Evolutionary conservation across 1,140 invertebrate genomes (phyloP).

Genomic region (Cyclina sinensis): DNA sequence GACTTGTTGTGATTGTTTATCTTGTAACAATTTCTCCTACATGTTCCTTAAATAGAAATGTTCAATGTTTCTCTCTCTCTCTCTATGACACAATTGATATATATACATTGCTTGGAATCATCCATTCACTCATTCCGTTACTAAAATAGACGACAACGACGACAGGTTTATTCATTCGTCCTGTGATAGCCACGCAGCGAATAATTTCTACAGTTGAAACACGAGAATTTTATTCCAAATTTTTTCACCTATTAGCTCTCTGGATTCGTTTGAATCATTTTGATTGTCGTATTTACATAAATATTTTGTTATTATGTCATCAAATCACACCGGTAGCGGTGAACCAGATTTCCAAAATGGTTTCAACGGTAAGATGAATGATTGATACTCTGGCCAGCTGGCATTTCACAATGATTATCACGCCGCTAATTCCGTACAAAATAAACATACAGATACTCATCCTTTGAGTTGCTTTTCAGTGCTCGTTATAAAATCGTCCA

Average conservation of each 20-base stretch:
- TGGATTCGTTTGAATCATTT: neutral
- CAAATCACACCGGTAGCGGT: slow-evolving; percentile 55
- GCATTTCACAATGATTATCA: too few relatives aligned
- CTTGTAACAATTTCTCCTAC: too few relatives aligned
- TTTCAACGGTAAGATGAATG: slow-evolving; percentile 30
- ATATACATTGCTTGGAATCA: too few relatives aligned
- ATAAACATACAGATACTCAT: too few relatives aligned
- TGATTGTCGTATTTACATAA: neutral
- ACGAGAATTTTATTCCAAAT: slow-evolving; percentile 12
- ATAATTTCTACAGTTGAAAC: slow-evolving; percentile 36
- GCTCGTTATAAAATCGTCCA: too few relatives aligned
- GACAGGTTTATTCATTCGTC: neutral
- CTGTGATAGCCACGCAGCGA: slow-evolving; percentile 35
- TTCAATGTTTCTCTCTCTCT: too few relatives aligned
- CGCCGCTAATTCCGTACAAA: too few relatives aligned
- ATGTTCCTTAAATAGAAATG: too few relatives aligned
- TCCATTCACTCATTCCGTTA: neutral
- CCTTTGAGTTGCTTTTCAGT: too few relatives aligned
- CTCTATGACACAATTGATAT: too few relatives aligned
- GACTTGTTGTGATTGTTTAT: too few relatives aligned
- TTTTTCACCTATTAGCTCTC: neutral
- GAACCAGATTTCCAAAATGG: slow-evolving; percentile 60
- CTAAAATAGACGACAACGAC: neutral
- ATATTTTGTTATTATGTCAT: slow-evolving; percentile 51
- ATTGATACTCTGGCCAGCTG: neutral